Conservation (phyloP, 1,140 invertebrate species). For the Heliconius nattereri region DNA sequence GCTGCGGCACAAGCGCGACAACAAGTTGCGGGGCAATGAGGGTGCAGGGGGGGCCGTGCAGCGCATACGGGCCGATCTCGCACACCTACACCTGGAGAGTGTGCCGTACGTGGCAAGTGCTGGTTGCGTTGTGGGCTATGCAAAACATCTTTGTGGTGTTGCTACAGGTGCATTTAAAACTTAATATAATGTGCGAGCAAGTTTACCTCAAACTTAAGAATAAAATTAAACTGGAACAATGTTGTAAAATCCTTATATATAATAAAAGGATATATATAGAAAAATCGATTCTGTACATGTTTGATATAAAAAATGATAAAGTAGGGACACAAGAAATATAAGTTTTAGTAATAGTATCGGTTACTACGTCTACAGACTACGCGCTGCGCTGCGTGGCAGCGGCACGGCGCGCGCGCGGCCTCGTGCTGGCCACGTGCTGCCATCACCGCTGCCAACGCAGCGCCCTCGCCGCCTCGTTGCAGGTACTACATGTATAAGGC, state of each 20-base stretch:
- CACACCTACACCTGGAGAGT: constrained; percentile 85
- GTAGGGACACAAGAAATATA: too few species aligned
- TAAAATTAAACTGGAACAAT: too few species aligned
- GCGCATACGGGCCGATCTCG: constrained; percentile 87
- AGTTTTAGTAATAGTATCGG: too few species aligned
- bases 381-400: constrained; percentile 85
- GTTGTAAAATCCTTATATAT: too few species aligned
- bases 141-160: constrained; percentile 93
- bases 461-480: constrained; percentile 83
- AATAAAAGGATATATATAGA: too few species aligned
- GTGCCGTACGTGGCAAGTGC: constrained; percentile 72
- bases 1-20: constrained; percentile 91
- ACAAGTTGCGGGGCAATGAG: constrained; percentile 76
- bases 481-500: constrained; percentile 53
- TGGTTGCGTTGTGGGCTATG: constrained; percentile 84
- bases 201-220: too few species aligned
- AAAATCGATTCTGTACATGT: too few species aligned
- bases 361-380: constrained; percentile 81
- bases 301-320: too few species aligned
- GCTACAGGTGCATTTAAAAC: constrained; percentile 85
- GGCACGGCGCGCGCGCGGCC: constrained; percentile 59
- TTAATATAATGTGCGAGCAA: too few species aligned
- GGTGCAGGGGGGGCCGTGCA: constrained; percentile 40
- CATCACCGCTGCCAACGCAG: constrained; percentile 90
- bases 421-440: constrained; percentile 92